Evolutionary conservation across 2,888 invertebrate species (phyloP), one percentile per base, ranked within the genome.

Genomic region (Cerastis rubricosa): DNA sequence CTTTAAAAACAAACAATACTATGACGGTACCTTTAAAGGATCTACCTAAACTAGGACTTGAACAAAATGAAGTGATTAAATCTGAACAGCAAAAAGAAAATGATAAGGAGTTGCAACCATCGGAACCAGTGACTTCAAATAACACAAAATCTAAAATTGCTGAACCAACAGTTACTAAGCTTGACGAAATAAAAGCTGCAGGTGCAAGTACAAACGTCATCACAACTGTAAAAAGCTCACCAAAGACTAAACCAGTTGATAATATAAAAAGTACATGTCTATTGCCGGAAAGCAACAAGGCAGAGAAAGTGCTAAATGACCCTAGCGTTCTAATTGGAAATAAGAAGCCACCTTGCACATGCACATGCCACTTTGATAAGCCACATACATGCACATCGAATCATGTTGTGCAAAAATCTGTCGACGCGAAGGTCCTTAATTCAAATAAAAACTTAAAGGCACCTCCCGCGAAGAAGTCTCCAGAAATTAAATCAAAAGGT

Each of bases 311-410:
- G 47, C 29, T 65, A n/a, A 68, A 35, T 45, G 12, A 19, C 25
- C 14, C 67, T 40, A 81, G 63, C 17, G 54, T 6, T 17, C 40
- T 25, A 22, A 14, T 35, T 47, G 61, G 59, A 40, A 71, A 47
- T 70, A 78, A 83, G 17, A 81, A 77, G 64, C 59, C 74, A n/a
- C 71, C 67, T 74, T 80, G 76, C 47, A 70, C 73, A 72, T 75
- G 76, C 29, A 74, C 64, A 74, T 78, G 76, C 49, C 64, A 64
- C 43, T 8, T 64, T 8, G 25, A 43, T 43, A 14, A 64, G 43
- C 43, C 43, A 64, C 64, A 64, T 22, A 25, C n/a, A 43, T 64
- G 64, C 43, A 17, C 17, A 17, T 79, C 70, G 2, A 81, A 83
- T 49, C 81, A 79, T 65, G 51, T 54, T 67, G 81, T 65, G 68